Evolutionary conservation across 2,888 invertebrate genomes (phyloP), one percentile per base, ranked within the genome.

Genomic region (Drosophila dives): DNA sequence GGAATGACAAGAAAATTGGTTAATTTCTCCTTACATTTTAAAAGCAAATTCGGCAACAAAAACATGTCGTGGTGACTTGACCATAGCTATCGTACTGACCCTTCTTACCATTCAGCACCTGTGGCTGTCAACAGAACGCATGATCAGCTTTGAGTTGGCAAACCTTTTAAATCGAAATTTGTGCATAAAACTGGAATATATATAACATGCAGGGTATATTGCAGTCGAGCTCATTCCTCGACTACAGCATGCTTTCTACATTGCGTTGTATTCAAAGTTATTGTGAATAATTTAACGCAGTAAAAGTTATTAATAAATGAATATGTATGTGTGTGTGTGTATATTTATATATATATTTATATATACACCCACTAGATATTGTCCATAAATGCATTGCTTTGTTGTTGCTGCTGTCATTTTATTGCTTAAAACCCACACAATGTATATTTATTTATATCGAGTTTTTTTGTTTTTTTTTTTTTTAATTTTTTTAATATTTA

Each of bases 381-480:
- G 76, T 60, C 87, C 82, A 82, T 84, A 87, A 66, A 81, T 74
- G 77, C 77, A 69, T 38, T 89, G 70, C 83, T 72, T 77, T 77
- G 81, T 80, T 60, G 50, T 50, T 20, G 20, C 51, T 45, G 51
- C 45, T 72, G 42, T 49, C 60, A 64, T 56, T 45, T 86, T 80
- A 71, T 56, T 40, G 38, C 12, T 56, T 86, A 64, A 81, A 83
- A 59, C 86, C 83, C 86, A 77, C 80, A 62, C 54, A 17, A 65
- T 62, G 64, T 70, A 83, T 60, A 45, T 72, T 72, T 81, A 73
- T 85, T 80, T 86, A 80, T 80, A 77, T 73, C 0, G 11, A 17
- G 71, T 72, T 71, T 61, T 63, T 11, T 32, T 10, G 12, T 54
- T 54, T n/a, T 2, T 38, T 34, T 54, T 54, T n/a, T 2, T 38